Evolutionary conservation across 2,113 vertebrate genomes (phyloP).

Genomic region (Spilogale gracilis): DNA sequence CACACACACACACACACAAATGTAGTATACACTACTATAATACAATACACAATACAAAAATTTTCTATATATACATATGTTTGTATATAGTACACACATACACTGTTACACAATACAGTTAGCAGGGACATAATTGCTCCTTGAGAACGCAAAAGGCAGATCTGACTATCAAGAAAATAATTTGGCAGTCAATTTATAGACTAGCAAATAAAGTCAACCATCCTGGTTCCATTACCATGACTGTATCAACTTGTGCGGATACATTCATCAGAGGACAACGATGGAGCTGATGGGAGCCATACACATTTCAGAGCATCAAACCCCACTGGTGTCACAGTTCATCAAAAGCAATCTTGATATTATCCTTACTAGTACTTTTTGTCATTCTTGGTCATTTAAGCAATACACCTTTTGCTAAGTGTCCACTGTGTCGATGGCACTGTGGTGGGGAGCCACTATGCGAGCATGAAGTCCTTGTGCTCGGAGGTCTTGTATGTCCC

Average conservation of each 20-base stretch:
- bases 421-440: neutral
- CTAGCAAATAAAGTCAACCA: slow-evolving; percentile 19
- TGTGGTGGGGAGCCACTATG: neutral
- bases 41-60: neutral
- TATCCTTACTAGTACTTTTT: slow-evolving; percentile 54
- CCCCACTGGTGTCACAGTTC: neutral
- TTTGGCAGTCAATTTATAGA: neutral
- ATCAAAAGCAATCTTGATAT: slow-evolving; percentile 52
- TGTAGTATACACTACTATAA: neutral
- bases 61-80: neutral
- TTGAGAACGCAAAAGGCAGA: neutral
- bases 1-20: neutral
- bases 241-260: neutral
- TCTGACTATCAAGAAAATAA: neutral
- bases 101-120: neutral
- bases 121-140: neutral
- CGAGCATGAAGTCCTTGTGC: neutral
- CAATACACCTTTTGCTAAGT: neutral
- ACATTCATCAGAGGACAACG: neutral
- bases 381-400: slow-evolving; percentile 56
- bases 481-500: neutral
- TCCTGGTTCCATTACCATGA: neutral
- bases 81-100: neutral
- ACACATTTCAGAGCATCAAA: neutral
- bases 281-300: neutral